Base-by-base conservation (phyloP, 1,140 invertebrate species). In the Drosophila fuyamai region DNA sequence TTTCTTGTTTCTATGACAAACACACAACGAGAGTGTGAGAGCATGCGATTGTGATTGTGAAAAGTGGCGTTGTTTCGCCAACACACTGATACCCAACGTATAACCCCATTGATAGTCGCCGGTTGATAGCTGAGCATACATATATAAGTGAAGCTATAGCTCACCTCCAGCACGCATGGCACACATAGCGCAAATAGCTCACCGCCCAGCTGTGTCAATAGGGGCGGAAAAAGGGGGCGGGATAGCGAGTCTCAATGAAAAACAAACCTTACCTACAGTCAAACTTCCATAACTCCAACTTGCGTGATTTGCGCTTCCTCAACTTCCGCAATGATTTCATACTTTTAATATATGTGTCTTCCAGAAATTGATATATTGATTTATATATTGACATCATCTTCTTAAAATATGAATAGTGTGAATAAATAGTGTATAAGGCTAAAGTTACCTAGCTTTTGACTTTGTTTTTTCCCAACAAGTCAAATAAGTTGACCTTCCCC, bases 191-290 rank as follows among this genome's bases (percentile, higher is more conserved):
- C n/a, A 14, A 2, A 40, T 18, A 27, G 12, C 16, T 36, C 35
- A 53, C 58, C 40, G 55, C 55, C 47, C 80, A 86, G 83, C 83
- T 86, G 83, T 86, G 83, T 88, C 66, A 86, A 86, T 63, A 86
- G 44, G 32, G 54, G 23, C 41, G 35, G 23, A 18, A 60, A 53
- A 29, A 48, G 36, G 46, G 55, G 44, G 14, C 44, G 35, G 57
- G 27, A 12, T 23, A 18, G 12, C 18, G 14, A 35, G 18, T 67
- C 54, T 66, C 72, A 67, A 54, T 60, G 43, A 47, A 68, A 51
- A 76, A 66, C 23, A 74, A 54, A 40, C 18, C 38, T 14, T 13
- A 7, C 5, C 4, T 36, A 51, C 59, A 50, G 60, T 14, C 7
- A n/a, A 67, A 27, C 32, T 16, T 65, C 7, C 4, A 2, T 40